Base-by-base conservation (phyloP, 2,113 vertebrate genomes). In the Actinemys pallida region DNA sequence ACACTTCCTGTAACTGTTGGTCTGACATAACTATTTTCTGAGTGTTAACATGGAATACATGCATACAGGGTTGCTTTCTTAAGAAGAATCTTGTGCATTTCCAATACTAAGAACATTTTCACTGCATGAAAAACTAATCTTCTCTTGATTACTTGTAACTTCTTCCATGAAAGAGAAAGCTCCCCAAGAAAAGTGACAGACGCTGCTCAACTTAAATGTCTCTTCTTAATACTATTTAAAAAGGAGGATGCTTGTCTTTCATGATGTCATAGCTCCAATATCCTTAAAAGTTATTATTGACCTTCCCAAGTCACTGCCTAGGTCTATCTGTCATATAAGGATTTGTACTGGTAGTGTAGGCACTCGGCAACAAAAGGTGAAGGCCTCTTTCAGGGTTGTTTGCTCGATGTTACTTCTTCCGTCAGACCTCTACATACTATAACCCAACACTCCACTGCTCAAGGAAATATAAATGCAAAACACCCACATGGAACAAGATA, bases 1-100 rank as follows among this genome's bases (percentile, higher is more conserved):
- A 82, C 50, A 72, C 13, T 92, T 76, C 42, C 75, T 27, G 89
- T 83, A 91, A 82, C 78, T 75, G 85, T 54, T 79, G 92, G 78
- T 10, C 79, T n/a, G 72, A 87, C 49, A 81, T 3, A n/a, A 96
- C 88, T 69, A 89, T 76, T 0, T 88, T 80, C 88, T 75, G 47
- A 87, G 4, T 54, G 52, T 56, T 56, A 42, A 24, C 76, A 90
- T n/a, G 65, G 80, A 49, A 0, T 50, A 42, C 39, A 59, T 0
- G 0, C 81, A 62, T 1, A 52, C 1, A 1, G 16, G 27, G 62
- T 92, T 79, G 81, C 86, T 62, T 84, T 22, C 62, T 59, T 80
- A 27, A 90, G 86, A 72, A 45, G 22, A 45, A 93, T 25, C 54
- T 59, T 16, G 86, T 56, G 47, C 81, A 86, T 72, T 39, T 72